Conservation (phyloP, 2,113 vertebrate genomes). For the Morone chrysops region DNA sequence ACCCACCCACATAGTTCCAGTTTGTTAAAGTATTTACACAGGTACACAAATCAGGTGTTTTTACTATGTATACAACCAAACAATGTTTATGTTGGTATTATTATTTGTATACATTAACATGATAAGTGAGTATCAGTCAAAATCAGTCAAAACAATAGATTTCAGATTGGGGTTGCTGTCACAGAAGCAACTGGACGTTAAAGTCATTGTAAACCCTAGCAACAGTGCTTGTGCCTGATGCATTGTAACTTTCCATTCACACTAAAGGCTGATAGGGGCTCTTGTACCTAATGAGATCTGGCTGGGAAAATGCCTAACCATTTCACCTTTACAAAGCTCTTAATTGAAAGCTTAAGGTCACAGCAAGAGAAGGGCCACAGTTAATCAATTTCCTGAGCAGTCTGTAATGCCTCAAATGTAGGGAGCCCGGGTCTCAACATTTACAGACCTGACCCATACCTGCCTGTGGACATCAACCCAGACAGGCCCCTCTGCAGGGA, state of each 20-base stretch:
- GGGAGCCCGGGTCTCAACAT: background rate
- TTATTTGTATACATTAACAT: too few relatives aligned
- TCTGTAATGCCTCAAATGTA: slow-evolving; percentile 3
- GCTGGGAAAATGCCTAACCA: background rate
- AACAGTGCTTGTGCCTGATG: background rate
- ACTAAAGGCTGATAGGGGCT: background rate
- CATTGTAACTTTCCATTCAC: background rate
- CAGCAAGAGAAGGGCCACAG: slow-evolving; percentile 5
- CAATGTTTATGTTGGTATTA: too few relatives aligned
- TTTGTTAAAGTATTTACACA: too few relatives aligned
- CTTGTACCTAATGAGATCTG: slow-evolving; percentile 10
- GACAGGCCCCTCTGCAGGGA: slow-evolving; percentile 25
- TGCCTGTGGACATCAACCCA: background rate
- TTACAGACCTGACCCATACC: slow-evolving; percentile 5
- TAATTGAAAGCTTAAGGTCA: slow-evolving; percentile 58
- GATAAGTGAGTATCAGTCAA: too few relatives aligned
- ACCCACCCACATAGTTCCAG: background rate
- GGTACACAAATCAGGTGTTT: too few relatives aligned
- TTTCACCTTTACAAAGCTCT: slow-evolving; percentile 44
- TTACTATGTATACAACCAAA: too few relatives aligned
- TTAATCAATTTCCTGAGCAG: slow-evolving; percentile 9
- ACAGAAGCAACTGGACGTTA: too few relatives aligned
- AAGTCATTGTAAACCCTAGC: too few relatives aligned
- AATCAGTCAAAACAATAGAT: too few relatives aligned
- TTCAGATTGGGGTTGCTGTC: too few relatives aligned